Conservation (phyloP, 2,888 invertebrate genomes). For the Podabrus alpinus region DNA sequence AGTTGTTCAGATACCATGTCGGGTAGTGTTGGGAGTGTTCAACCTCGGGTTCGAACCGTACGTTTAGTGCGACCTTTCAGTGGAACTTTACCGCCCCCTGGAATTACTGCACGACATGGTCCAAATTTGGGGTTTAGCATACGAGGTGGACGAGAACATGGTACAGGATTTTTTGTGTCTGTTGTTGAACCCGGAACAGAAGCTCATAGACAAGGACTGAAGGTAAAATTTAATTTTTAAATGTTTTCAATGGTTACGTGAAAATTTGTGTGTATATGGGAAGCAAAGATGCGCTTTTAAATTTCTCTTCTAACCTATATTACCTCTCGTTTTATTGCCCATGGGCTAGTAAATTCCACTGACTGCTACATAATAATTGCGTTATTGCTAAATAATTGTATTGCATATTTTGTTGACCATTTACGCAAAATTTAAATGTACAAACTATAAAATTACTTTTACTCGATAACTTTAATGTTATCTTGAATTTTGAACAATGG, state of each 20-base stretch:
- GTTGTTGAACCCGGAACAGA: conserved; percentile 85
- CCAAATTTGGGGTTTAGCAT: conserved; percentile 81
- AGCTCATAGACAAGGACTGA: conserved; percentile 83
- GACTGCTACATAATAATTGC: not conserved
- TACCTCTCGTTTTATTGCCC: not conserved
- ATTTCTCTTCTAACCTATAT: conserved; percentile 1
- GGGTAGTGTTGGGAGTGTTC: conserved; percentile 56
- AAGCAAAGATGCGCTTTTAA: not conserved
- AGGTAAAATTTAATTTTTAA: conserved; percentile 63
- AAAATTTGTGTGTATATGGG: not conserved
- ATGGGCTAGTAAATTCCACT: not conserved
- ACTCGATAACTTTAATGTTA: not conserved
- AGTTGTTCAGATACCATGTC: conserved; percentile 55
- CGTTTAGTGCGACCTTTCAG: conserved; percentile 59
- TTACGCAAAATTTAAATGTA: not conserved
- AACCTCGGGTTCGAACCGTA: conserved; percentile 63
- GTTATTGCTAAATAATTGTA: not conserved
- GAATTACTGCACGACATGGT: conserved; percentile 60
- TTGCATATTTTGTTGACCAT: not conserved
- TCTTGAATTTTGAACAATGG: not conserved
- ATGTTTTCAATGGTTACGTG: not conserved
- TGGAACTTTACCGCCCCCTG: conserved; percentile 52
- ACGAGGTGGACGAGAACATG: conserved; percentile 87
- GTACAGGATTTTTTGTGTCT: conserved; percentile 91
- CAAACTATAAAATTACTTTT: not conserved